These are phyloP conservation scores for Aspidiotus rigidus DNA, from an alignment of 2,888 invertebrate species.

Conservation along the genomic window DNA sequence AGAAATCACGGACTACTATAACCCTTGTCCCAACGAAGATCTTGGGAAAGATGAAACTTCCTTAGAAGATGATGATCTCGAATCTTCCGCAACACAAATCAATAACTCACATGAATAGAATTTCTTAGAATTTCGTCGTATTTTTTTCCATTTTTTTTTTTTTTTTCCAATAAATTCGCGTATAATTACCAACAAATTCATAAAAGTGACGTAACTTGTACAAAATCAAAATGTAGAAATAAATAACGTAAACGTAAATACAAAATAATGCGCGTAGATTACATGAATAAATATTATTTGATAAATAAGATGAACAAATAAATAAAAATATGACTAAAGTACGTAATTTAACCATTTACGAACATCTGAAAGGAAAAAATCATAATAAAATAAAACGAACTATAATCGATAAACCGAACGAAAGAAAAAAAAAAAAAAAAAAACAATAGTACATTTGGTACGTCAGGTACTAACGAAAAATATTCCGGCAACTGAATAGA, in stretches of 20 bases:
- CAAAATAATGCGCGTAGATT: slow-evolving; percentile 20
- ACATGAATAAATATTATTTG: slow-evolving; percentile 24
- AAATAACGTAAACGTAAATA: slow-evolving; percentile 26
- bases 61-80: no score
- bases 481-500: no score
- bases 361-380: neutral
- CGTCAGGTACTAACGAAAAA: no score
- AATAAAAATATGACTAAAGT: slow-evolving; percentile 22
- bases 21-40: no score
- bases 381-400: slow-evolving; percentile 5
- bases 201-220: slow-evolving; percentile 27
- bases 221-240: slow-evolving; percentile 27
- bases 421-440: slow-evolving; percentile 2
- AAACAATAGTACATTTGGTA: neutral
- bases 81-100: no score
- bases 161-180: slow-evolving; percentile 7
- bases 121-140: no score
- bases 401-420: slow-evolving; percentile 7
- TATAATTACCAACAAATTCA: slow-evolving; percentile 25
- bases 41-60: no score
- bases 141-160: neutral
- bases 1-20: no score
- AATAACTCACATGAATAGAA: no score
- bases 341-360: slow-evolving; percentile 2
- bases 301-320: slow-evolving; percentile 24